Percentiles rank a stretch among this genome's conserved stretches.
Evolutionary conservation across 2,797 vertebrate species (phyloP).

Genomic region (Microcaecilia unicolor): DNA sequence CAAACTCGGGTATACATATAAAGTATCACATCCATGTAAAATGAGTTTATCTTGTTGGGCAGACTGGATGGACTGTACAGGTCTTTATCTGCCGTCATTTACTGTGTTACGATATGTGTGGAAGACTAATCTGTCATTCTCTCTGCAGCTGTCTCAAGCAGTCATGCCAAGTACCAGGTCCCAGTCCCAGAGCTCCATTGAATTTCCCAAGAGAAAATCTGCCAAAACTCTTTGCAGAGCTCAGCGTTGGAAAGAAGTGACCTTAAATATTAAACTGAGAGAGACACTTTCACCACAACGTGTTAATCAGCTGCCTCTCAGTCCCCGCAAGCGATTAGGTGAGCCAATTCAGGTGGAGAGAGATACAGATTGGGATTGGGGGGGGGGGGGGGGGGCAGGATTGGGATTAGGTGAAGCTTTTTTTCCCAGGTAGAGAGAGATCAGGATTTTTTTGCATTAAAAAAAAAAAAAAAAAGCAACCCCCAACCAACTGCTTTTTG

Average conservation of each 20-base stretch:
- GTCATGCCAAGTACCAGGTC: conserved; percentile 74
- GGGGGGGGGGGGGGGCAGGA: not conserved
- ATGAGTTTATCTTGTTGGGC: too few species aligned
- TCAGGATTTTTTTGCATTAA: too few species aligned
- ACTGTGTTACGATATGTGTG: too few species aligned
- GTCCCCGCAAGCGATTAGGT: conserved; percentile 86
- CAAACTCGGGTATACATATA: too few species aligned
- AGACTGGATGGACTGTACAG: too few species aligned
- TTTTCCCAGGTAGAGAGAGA: too few species aligned
- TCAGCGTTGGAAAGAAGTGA: conserved; percentile 7
- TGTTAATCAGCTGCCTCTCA: conserved; percentile 60
- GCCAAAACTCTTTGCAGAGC: conserved; percentile 13
- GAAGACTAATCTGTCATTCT: too few species aligned
- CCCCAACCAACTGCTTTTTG: too few species aligned
- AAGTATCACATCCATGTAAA: too few species aligned
- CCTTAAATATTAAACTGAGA: not conserved
- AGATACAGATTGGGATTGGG: not conserved
- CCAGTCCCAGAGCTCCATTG: conserved; percentile 62
- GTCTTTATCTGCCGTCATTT: too few species aligned
- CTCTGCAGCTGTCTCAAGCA: not conserved
- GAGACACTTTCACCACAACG: conserved; percentile 2
- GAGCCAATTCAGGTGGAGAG: conserved; percentile 9
- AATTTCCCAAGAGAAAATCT: conserved; percentile 69
- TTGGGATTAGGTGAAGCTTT: too few species aligned
- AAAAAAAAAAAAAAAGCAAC: too few species aligned